Base-by-base conservation (phyloP, 2,888 invertebrate species). In the Rhabditoides inermis region DNA sequence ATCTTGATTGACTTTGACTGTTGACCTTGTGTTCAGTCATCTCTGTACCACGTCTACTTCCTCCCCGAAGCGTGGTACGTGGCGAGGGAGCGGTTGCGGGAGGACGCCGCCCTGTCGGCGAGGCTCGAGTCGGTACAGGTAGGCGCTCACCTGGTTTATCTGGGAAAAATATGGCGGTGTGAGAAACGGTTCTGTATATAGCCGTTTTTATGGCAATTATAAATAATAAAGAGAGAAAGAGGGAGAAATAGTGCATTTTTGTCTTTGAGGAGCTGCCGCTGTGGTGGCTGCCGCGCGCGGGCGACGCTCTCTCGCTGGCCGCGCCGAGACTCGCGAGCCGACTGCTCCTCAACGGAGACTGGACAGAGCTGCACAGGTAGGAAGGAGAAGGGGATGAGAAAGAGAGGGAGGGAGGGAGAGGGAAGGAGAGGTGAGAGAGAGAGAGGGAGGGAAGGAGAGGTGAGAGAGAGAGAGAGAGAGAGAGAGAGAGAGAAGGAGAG, bases 21-120 rank as follows among this genome's bases (percentile, higher is more conserved):
- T 22, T 10, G 22, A 35, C 39, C 3, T 20, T 27, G n/a, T n/a
- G 42, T 60, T 40, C 50, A 67, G 67, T 63, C 61, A 51, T 47
- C 55, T 6, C 51, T 63, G 2, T 61, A 67, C 45, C 59, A 65
- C 42, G 60, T 67, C n/a, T 60, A 57, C 36, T 65, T 67, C 54
- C 60, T 67, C 18, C 67, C 67, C 2, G 67, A 67, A 44, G 64
- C 59, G 15, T 67, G 64, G 60, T 67, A 61, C 39, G 64, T 60
- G 7, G 64, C 65, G 1, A 42, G 67, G 36, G 64, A 67, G 23
- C 60, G 59, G 45, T 39, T 67, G 36, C n/a, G n/a, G n/a, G n/a
- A n/a, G n/a, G n/a, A n/a, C n/a, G n/a, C n/a, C n/a, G n/a, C n/a
- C n/a, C n/a, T n/a, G n/a, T n/a, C n/a, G n/a, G n/a, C n/a, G n/a